phyloP scores from a whole-genome alignment of 2,797 vertebrate genomes.

The Coregonus suidteri region DNA sequence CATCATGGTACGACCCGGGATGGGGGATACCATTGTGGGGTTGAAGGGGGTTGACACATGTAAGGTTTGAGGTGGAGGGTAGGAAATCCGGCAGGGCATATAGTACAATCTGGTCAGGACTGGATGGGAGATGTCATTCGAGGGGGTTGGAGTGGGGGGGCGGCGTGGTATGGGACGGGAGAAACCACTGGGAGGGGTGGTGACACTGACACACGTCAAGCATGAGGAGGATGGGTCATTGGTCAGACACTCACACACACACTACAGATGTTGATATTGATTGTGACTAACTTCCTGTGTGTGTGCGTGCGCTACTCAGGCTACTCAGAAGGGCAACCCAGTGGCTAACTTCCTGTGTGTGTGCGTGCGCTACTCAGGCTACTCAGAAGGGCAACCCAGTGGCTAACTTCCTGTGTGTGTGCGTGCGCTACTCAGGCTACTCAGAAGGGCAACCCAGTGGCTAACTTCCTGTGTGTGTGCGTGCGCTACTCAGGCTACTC shows the following conservation, averaged over 20 bases:
- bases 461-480: conserved; percentile 2
- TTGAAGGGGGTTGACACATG: not conserved
- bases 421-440: too few species aligned
- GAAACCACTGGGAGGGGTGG: too few species aligned
- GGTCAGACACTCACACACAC: not conserved
- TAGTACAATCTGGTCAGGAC: too few species aligned
- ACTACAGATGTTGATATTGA: not conserved
- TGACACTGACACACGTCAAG: not conserved
- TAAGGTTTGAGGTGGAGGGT: too few species aligned
- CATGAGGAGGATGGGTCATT: too few species aligned
- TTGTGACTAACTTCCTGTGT: not conserved
- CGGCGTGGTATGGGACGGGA: too few species aligned
- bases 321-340: too few species aligned
- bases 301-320: not conserved
- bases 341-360: conserved; percentile 57
- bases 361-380: conserved; percentile 72
- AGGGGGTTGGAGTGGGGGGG: too few species aligned
- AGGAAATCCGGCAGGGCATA: too few species aligned
- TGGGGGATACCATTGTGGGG: not conserved
- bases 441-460: too few species aligned
- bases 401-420: conserved; percentile 28
- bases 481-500: conserved; percentile 79
- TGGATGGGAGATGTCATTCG: too few species aligned
- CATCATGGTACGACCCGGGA: not conserved
- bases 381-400: conserved; percentile 91